Evolutionary conservation across 2,113 vertebrate genomes (phyloP).

Genomic region (Desmodus rotundus): DNA sequence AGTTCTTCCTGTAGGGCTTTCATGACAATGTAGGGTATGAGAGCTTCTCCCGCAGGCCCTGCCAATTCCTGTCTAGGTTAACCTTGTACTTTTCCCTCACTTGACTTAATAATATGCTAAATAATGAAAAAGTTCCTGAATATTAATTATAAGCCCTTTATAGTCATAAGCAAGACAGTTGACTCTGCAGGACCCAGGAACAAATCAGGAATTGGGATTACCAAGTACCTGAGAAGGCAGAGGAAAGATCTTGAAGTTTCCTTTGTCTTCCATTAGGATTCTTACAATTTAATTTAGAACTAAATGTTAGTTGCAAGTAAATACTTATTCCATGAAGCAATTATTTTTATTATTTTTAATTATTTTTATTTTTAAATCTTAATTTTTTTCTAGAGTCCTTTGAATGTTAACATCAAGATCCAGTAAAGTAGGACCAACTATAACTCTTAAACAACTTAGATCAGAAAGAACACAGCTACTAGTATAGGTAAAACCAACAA

Average conservation of each 20-base stretch:
- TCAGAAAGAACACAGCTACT: conserved; percentile 88
- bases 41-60: neutral
- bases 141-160: conserved; percentile 37
- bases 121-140: neutral
- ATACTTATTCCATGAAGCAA: conserved; percentile 27
- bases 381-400: conserved; percentile 84
- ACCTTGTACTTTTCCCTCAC: conserved; percentile 17
- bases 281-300: conserved; percentile 43
- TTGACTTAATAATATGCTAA: conserved; percentile 6
- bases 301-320: conserved; percentile 25
- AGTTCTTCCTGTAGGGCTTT: neutral
- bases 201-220: conserved; percentile 15
- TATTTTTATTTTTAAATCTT: neutral
- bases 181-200: neutral
- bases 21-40: neutral
- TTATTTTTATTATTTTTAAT: neutral
- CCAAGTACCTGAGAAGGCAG: neutral
- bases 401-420: conserved; percentile 89
- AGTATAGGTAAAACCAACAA: neutral
- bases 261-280: conserved; percentile 20
- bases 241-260: conserved; percentile 1
- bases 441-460: conserved; percentile 89
- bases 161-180: neutral
- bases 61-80: neutral
- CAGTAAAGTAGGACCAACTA: conserved; percentile 80